These are phyloP conservation scores for Drosophila borborema DNA, from an alignment of 2,888 invertebrate genomes.

Conservation along the genomic window DNA sequence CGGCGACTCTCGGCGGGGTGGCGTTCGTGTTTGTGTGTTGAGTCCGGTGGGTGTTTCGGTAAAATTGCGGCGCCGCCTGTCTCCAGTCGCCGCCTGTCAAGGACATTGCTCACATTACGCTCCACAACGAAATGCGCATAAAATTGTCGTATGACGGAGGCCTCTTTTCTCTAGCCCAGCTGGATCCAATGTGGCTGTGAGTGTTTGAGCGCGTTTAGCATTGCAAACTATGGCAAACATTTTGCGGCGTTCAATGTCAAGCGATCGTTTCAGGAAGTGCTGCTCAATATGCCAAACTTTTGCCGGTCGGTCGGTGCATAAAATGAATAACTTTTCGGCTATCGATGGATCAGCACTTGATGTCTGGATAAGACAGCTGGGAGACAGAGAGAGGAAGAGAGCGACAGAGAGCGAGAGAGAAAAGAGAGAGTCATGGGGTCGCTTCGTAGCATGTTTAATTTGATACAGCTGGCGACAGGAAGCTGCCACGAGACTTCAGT, in stretches of 20 bases:
- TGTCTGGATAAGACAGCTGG: constrained; percentile 13
- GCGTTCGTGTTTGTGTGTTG: not conserved
- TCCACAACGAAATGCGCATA: constrained; percentile 68
- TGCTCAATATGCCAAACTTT: constrained; percentile 47
- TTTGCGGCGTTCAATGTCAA: constrained; percentile 69
- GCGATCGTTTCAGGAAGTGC: constrained; percentile 54
- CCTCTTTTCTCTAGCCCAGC: constrained; percentile 26
- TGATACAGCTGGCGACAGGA: constrained; percentile 52
- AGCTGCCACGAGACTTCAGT: constrained; percentile 44
- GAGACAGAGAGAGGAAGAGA: not conserved
- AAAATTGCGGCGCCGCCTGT: constrained; percentile 68
- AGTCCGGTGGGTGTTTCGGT: constrained; percentile 22
- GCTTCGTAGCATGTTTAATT: constrained; percentile 47
- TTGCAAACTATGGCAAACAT: constrained; percentile 72
- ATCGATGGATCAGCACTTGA: constrained; percentile 65
- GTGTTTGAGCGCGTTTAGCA: constrained; percentile 62
- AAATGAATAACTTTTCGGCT: constrained; percentile 65
- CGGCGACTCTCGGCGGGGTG: constrained; percentile 9
- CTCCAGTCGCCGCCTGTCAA: constrained; percentile 66
- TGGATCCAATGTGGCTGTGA: constrained; percentile 6
- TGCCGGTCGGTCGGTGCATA: constrained; percentile 43
- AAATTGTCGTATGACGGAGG: constrained; percentile 38
- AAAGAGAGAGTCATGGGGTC: not conserved
- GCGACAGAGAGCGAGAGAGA: not conserved
- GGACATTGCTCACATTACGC: constrained; percentile 54